Percentiles rank a stretch among this genome's conserved stretches.
phyloP scores from a whole-genome alignment of 1,140 invertebrate genomes.

The Luehdorfia chinensis region DNA sequence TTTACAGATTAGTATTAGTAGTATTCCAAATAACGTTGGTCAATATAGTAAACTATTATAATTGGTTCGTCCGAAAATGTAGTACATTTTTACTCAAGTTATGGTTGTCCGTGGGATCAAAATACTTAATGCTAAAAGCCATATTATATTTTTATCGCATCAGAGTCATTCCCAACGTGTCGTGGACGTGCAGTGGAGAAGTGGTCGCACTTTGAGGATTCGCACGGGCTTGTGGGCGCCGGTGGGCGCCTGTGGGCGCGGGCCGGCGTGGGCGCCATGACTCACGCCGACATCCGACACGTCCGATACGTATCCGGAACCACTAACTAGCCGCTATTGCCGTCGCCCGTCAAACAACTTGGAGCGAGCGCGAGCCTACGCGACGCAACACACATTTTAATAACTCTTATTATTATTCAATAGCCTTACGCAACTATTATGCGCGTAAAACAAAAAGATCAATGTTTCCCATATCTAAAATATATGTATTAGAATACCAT shows the following conservation, averaged over 20 bases:
- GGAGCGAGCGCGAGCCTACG: slow-evolving; percentile 58
- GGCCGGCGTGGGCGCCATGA: slow-evolving; percentile 67
- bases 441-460: slow-evolving; percentile 12
- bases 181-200: neutral
- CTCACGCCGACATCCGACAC: slow-evolving; percentile 73
- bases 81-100: too few relatives aligned
- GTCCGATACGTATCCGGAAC: slow-evolving; percentile 74
- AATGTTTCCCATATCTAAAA: slow-evolving; percentile 12
- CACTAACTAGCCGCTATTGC: slow-evolving; percentile 66
- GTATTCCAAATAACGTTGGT: too few relatives aligned
- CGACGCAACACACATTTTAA: slow-evolving; percentile 58
- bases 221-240: slow-evolving; percentile 37
- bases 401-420: slow-evolving; percentile 34
- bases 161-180: too few relatives aligned
- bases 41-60: too few relatives aligned
- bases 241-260: slow-evolving; percentile 44
- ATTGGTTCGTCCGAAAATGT: too few relatives aligned
- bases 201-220: slow-evolving; percentile 21
- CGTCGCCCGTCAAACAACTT: slow-evolving; percentile 46
- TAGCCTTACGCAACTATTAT: slow-evolving; percentile 16
- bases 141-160: too few relatives aligned
- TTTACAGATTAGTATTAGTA: too few relatives aligned
- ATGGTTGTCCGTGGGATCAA: too few relatives aligned
- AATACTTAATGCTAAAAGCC: too few relatives aligned
- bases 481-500: too few relatives aligned